These are phyloP conservation scores for Nothocercus nigrocapillus DNA, from an alignment of 2,113 vertebrate genomes.

Conservation along the genomic window DNA sequence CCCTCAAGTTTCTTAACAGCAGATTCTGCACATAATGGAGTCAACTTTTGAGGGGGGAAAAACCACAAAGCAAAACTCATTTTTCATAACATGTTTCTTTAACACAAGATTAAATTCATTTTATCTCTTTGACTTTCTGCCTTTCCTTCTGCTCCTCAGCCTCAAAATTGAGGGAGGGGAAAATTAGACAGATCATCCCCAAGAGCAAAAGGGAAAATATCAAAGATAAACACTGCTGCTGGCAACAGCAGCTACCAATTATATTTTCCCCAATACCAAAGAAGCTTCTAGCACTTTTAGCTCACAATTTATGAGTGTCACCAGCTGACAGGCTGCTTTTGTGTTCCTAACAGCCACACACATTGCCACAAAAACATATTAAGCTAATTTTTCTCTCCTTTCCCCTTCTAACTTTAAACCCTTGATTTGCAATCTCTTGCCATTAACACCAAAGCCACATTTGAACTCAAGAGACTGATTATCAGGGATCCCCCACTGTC, in stretches of 20 bases:
- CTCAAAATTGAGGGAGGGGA: background rate
- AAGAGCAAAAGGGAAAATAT: background rate
- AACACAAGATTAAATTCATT: too few relatives aligned
- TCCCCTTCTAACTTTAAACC: slow-evolving; percentile 16
- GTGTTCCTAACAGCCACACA: slow-evolving; percentile 14
- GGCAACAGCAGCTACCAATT: slow-evolving; percentile 42
- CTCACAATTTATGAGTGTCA: background rate
- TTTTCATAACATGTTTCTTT: too few relatives aligned
- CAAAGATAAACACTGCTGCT: background rate
- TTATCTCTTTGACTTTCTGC: background rate
- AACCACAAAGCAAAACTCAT: background rate
- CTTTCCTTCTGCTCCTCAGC: background rate
- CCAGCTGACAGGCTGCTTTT: slow-evolving; percentile 11
- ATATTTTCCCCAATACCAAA: slow-evolving; percentile 17
- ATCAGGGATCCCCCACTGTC: background rate
- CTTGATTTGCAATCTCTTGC: background rate
- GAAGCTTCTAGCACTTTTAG: slow-evolving; percentile 45
- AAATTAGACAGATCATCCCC: slow-evolving; percentile 11
- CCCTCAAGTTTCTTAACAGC: background rate
- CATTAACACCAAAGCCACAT: background rate
- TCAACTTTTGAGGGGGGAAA: background rate
- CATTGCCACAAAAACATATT: slow-evolving; percentile 33
- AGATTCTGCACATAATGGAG: background rate
- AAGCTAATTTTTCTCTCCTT: background rate
- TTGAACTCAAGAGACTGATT: background rate